Conservation (phyloP, 1,140 invertebrate genomes). For the Heliconius hermathena region DNA sequence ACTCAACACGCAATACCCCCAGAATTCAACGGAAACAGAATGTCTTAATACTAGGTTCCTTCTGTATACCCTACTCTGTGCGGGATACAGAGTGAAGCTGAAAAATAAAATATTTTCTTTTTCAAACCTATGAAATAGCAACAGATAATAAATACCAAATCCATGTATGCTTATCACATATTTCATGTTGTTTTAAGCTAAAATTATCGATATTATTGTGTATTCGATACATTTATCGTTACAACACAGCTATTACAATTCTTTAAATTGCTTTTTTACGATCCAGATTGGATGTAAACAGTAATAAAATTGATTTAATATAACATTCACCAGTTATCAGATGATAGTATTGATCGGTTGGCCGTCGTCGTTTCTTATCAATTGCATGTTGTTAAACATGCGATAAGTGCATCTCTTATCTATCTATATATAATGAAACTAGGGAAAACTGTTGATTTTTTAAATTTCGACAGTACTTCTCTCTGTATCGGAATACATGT, state of each 20-base stretch:
- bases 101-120: no score
- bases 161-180: background rate
- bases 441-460: no score
- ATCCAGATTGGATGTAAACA: constrained; percentile 34
- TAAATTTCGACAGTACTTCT: no score
- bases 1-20: no score
- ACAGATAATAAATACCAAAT: no score
- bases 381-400: constrained; percentile 41
- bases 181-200: background rate
- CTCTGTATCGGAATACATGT: no score
- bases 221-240: constrained; percentile 17
- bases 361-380: constrained; percentile 35
- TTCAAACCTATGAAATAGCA: no score
- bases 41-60: no score
- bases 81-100: no score
- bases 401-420: constrained; percentile 41
- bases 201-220: constrained; percentile 51
- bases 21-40: no score
- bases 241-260: background rate
- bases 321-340: constrained; percentile 37
- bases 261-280: constrained; percentile 40
- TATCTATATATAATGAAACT: background rate
- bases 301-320: constrained; percentile 46
- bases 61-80: no score
- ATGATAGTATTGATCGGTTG: constrained; percentile 42